A percentile compares a stretch with the other conserved stretches of the same genome.
These are phyloP conservation scores for Sinocyclocheilus grahami DNA, from an alignment of 2,113 vertebrate genomes.

Conservation along the genomic window DNA sequence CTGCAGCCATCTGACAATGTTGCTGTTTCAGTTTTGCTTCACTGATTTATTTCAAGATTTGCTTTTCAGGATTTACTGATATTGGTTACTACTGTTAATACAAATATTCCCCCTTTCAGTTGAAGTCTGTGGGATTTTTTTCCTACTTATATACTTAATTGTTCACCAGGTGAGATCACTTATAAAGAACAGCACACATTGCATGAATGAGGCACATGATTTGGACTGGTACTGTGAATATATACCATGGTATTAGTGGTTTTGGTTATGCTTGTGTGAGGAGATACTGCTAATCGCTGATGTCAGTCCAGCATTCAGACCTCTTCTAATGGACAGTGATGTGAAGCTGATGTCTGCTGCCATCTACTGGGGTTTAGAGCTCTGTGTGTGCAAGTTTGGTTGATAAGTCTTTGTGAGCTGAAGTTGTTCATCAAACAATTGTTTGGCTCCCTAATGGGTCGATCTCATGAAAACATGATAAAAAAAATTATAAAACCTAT, in stretches of 20 bases:
- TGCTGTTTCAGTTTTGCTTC: too few relatives aligned
- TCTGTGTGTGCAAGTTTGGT: background rate
- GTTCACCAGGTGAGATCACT: background rate
- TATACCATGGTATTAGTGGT: background rate
- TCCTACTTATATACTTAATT: background rate
- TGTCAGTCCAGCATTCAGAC: background rate
- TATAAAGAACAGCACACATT: background rate
- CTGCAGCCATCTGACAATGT: background rate
- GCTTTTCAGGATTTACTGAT: too few relatives aligned
- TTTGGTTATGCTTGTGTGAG: background rate
- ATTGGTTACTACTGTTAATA: too few relatives aligned
- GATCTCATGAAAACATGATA: background rate
- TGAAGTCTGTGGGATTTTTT: too few relatives aligned
- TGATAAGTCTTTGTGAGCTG: background rate
- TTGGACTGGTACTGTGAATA: background rate
- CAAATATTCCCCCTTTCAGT: too few relatives aligned
- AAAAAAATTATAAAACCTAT: too few relatives aligned
- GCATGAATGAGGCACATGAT: background rate
- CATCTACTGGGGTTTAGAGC: conserved; percentile 40
- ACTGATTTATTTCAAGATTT: too few relatives aligned
- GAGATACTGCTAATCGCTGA: background rate
- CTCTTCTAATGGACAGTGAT: background rate
- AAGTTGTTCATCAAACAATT: background rate
- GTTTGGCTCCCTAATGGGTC: background rate
- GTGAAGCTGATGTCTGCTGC: conserved; percentile 37